Evolutionary conservation across 2,113 vertebrate species (phyloP), one percentile per base, ranked within the genome.

Genomic region (Cyphomyrus discorhynchus): DNA sequence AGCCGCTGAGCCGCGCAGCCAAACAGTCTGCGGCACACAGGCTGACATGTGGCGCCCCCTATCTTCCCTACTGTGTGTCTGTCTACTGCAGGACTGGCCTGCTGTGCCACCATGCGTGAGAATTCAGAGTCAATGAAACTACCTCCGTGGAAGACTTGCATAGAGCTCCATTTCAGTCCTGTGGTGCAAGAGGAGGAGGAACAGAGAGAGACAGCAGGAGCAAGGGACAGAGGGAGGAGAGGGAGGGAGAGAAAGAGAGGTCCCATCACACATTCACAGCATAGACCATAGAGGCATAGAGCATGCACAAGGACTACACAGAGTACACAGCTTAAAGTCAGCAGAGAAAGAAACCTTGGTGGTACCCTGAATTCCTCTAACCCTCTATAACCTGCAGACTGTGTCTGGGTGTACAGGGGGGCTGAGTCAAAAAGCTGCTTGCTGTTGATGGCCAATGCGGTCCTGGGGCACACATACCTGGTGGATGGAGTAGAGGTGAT

Each of bases 401-500:
- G 47, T 13, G 49, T 53, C 49, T 86, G 49, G 10, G 15, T 86
- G 85, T n/a, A 86, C 8, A 87, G n/a, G 50, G n/a, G 49, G 27
- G 27, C 49, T 31, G 46, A 86, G 49, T 10, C 85, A 86, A 8
- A 45, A 3, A 83, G 35, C 19, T 24, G 80, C 21, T 13, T 13
- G 47, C 15, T 46, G 31, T 21, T 53, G 46, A 31, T 53, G 35
- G 31, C 17, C 1, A 53, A 27, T 50, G 45, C n/a, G 24, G 24
- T 31, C 7, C 13, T 4, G 62, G 47, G 47, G 77, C 24, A 49
- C 21, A 47, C 3, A 90, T 94, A 97, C 97, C 97, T 97, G 96
- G 96, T 97, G 86, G 97, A 96, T 91, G 97, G 97, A 91, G 97
- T 97, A 88, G 97, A 97, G 90, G 97, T 96, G 92, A 98, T 96